phyloP scores from a whole-genome alignment of 2,888 invertebrate genomes.

The Tipula unca region DNA sequence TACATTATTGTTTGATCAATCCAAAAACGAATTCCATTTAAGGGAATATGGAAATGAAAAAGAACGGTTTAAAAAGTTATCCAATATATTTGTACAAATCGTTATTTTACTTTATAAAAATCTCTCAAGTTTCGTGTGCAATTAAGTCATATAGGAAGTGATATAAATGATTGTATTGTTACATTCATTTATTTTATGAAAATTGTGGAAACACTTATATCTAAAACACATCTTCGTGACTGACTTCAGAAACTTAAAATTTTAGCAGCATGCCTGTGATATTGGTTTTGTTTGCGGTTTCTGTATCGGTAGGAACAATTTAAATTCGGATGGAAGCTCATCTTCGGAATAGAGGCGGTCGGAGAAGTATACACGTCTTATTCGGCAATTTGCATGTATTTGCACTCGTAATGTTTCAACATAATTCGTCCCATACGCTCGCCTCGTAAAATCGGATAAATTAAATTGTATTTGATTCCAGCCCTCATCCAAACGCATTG shows the following conservation, averaged over 20 bases:
- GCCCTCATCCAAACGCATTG: slow-evolving; percentile 87
- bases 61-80: background rate
- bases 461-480: slow-evolving; percentile 97
- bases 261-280: slow-evolving; percentile 22
- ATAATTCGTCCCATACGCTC: slow-evolving; percentile 95
- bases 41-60: background rate
- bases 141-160: background rate
- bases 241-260: background rate
- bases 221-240: background rate
- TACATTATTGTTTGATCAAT: background rate
- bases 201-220: background rate
- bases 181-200: background rate
- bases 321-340: slow-evolving; percentile 91
- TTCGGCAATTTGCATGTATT: slow-evolving; percentile 92
- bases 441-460: slow-evolving; percentile 83
- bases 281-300: slow-evolving; percentile 43
- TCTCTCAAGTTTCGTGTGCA: background rate
- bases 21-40: background rate
- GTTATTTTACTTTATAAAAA: background rate
- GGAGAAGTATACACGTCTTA: slow-evolving; percentile 83
- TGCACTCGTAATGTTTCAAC: slow-evolving; percentile 85
- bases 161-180: background rate
- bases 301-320: slow-evolving; percentile 88
- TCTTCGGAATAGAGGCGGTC: slow-evolving; percentile 89
- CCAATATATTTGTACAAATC: background rate